Evolutionary conservation across 2,797 vertebrate species (phyloP).

Genomic region (Linurgus olivaceus): DNA sequence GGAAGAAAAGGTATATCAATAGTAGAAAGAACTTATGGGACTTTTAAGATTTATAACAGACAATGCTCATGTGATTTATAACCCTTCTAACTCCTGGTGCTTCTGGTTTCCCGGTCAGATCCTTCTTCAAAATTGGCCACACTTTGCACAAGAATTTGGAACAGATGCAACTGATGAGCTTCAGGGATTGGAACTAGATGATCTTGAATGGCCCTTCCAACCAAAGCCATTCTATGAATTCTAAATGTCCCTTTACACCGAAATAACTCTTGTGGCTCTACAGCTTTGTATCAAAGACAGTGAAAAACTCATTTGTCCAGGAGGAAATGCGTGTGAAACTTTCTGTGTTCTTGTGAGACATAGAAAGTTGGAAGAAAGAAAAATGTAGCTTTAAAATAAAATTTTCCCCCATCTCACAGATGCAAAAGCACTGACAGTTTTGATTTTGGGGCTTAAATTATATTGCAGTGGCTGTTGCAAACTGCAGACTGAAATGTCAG

Average conservation of each 20-base stretch:
- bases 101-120: background rate
- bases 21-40: background rate
- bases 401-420: background rate
- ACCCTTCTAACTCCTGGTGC: background rate
- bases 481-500: constrained; percentile 20
- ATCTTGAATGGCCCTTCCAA: background rate
- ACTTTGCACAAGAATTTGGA: background rate
- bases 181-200: background rate
- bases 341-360: background rate
- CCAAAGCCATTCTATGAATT: background rate
- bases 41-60: background rate
- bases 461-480: background rate
- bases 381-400: background rate
- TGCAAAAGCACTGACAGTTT: constrained; percentile 24
- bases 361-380: background rate
- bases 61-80: background rate
- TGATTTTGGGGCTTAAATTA: constrained; percentile 39
- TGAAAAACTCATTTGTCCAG: background rate
- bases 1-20: background rate
- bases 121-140: background rate
- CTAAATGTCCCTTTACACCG: background rate
- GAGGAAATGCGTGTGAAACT: background rate
- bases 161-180: background rate
- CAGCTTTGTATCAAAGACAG: background rate
- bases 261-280: background rate